phyloP scores from a whole-genome alignment of 2,888 invertebrate species.

The Argyresthia goedartella region DNA sequence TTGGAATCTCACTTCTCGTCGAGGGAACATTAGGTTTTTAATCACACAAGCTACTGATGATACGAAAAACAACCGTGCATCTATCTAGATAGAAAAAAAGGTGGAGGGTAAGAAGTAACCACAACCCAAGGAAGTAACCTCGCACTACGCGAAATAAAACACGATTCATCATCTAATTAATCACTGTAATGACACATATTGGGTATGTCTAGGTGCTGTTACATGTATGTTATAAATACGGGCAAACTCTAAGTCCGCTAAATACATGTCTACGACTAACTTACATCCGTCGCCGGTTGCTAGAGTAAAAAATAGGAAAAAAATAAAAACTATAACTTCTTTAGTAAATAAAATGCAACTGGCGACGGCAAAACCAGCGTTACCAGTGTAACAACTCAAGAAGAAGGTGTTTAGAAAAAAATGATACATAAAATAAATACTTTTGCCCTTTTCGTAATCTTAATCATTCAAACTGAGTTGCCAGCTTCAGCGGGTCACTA shows the following conservation, averaged over 20 bases:
- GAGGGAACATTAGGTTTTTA: neutral
- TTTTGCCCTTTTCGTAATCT: no score
- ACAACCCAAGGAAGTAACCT: slow-evolving; percentile 28
- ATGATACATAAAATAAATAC: slow-evolving; percentile 24
- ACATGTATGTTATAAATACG: slow-evolving; percentile 42
- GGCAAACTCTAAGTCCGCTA: slow-evolving; percentile 48
- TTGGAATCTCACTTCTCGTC: neutral
- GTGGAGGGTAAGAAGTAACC: slow-evolving; percentile 18
- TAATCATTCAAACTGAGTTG: no score
- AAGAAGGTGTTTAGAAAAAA: slow-evolving; percentile 31
- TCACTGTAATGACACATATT: slow-evolving; percentile 65
- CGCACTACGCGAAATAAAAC: slow-evolving; percentile 50
- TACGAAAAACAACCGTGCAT: slow-evolving; percentile 17
- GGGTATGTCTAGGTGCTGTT: slow-evolving; percentile 56
- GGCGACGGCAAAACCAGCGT: slow-evolving; percentile 31
- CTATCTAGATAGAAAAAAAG: slow-evolving; percentile 11
- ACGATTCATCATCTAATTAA: slow-evolving; percentile 61
- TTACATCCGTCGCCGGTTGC: slow-evolving; percentile 4
- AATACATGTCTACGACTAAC: slow-evolving; percentile 43
- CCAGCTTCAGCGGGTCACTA: no score
- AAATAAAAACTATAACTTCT: slow-evolving; percentile 2
- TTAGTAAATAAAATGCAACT: slow-evolving; percentile 15
- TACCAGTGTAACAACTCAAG: slow-evolving; percentile 40
- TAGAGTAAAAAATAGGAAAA: no score
- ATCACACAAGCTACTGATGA: slow-evolving; percentile 13